Evolutionary conservation across 53 echinoderm and acorn worm genomes (phyloP).

Genomic region (Apostichopus leukothele): DNA sequence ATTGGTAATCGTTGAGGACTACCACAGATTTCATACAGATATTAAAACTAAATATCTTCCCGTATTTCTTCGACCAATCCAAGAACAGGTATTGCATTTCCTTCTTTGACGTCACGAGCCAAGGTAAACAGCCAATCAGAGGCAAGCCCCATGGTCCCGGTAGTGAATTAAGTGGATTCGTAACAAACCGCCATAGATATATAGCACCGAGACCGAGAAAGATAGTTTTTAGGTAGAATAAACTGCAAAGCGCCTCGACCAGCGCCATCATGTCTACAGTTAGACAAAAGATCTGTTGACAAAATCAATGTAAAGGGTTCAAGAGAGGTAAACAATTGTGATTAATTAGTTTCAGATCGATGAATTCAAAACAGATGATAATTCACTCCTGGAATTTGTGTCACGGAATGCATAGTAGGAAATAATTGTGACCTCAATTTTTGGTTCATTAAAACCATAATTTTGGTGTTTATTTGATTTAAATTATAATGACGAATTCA

Average conservation of each 20-base stretch:
- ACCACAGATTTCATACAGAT: constrained; percentile 57
- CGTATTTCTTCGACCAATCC: constrained; percentile 63
- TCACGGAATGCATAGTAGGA: not conserved
- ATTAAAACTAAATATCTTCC: constrained; percentile 61
- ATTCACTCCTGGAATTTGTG: not conserved
- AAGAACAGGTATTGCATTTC: constrained; percentile 54
- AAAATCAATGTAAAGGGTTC: not conserved
- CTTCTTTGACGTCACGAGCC: constrained; percentile 41
- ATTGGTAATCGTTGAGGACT: constrained; percentile 64
- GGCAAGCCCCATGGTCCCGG: constrained; percentile 83
- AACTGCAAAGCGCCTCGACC: not conserved
- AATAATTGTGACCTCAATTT: not conserved
- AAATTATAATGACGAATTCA: too few species aligned
- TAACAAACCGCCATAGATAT: constrained; percentile 19
- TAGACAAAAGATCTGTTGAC: not conserved
- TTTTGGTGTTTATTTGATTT: too few species aligned
- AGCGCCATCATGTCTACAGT: constrained; percentile 18
- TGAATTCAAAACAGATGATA: not conserved
- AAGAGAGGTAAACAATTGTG: not conserved
- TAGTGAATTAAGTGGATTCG: constrained; percentile 46
- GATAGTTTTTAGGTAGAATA: constrained; percentile 17
- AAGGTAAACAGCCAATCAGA: constrained; percentile 69
- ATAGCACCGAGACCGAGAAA: not conserved
- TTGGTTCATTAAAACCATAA: not conserved
- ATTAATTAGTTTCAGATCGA: not conserved